Base-by-base conservation (phyloP, 2,113 vertebrate genomes). In the Atherinomorus stipes region DNA sequence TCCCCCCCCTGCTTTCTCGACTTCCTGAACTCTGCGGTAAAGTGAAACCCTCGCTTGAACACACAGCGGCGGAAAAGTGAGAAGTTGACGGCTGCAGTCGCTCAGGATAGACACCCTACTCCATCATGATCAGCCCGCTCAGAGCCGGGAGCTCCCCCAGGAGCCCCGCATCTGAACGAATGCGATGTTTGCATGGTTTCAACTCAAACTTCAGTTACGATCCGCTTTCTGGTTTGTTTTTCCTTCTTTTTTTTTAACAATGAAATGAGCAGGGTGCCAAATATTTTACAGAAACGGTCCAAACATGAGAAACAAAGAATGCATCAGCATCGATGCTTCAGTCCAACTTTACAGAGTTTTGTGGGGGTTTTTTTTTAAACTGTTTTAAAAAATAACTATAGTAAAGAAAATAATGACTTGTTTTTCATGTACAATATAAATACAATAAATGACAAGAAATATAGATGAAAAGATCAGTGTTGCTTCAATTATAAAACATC, bases 21-120 rank as follows among this genome's bases (percentile, higher is more conserved):
- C 89, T 91, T 91, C 90, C 86, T 91, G 88, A 82, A 79, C 82
- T 59, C 51, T 71, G 34, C 22, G 60, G 87, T 85, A 84, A 90
- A 92, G 66, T 73, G 80, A 90, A 88, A 87, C 87, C 80, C 11
- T 71, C 2, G 16, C 49, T 52, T 44, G 54, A 26, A 7, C 75
- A 65, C 64, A 66, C 18, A 64, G 71, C 15, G 1, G 15, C 23
- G 2, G n/a, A 37, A 76, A 73, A 58, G 70, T 80, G 69, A 86
- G 66, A 84, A 66, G 4, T 60, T 72, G 80, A 76, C 2, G 40
- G 59, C 31, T 37, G 15, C 0, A 21, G 69, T 89, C 88, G 63
- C 52, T 83, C 44, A 21, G 65, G 44, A 18, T 61, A 7, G 57
- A 47, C 11, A 58, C 52, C 47, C 71, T 51, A 28, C 70, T 85